Conservation (phyloP, 2,113 vertebrate genomes). For the Sisor rabdophorus region DNA sequence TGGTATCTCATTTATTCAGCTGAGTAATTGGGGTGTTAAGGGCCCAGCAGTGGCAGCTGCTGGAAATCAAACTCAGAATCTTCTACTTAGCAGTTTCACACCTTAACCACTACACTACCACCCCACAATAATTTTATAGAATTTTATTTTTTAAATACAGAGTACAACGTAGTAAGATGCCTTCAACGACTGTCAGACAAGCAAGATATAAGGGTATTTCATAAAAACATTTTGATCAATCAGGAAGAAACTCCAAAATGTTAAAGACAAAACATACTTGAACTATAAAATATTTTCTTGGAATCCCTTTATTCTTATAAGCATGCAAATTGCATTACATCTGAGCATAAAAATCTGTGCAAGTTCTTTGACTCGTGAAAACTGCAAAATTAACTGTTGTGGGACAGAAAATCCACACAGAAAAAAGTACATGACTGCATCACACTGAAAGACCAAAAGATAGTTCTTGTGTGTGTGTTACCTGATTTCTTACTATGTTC, state of each 20-base stretch:
- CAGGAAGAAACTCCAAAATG: neutral
- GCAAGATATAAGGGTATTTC: neutral
- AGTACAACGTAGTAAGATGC: no score
- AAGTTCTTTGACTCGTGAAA: neutral
- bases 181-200: no score
- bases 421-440: neutral
- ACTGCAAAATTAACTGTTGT: neutral
- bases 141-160: no score
- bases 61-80: no score
- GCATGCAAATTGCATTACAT: neutral
- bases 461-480: conserved; percentile 31
- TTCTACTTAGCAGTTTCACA: no score
- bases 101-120: no score
- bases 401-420: neutral
- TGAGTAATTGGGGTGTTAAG: no score
- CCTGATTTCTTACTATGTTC: conserved; percentile 79
- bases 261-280: neutral
- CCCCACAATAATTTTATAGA: no score
- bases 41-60: no score
- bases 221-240: neutral
- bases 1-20: no score
- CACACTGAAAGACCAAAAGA: neutral
- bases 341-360: neutral
- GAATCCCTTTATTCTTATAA: neutral
- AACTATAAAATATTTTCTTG: neutral